Evolutionary conservation across 2,797 vertebrate species (phyloP), one percentile per base, ranked within the genome.

Genomic region (Xerus rutilus): DNA sequence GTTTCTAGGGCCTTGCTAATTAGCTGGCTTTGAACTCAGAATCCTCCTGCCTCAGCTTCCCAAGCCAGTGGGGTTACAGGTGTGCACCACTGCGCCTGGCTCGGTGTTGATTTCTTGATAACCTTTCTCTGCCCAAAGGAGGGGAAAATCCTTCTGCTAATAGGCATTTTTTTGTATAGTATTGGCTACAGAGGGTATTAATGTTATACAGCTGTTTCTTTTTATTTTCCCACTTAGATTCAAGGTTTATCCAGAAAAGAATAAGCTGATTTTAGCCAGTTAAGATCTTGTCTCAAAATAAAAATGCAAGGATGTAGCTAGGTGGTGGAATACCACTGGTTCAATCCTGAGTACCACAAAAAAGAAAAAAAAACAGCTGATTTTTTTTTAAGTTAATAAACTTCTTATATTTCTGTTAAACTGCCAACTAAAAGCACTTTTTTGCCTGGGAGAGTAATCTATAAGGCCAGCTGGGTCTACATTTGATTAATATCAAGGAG

Each of bases 191-290:
- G 59, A 85, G 30, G 20, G 12, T 72, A 82, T 47, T 74, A 39
- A 17, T 3, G 23, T 79, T 83, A 49, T 18, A 59, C n/a, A 69
- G 5, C 43, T 78, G n/a, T 72, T 89, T 89, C 65, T 72, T 93
- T 94, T 95, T 57, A 59, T 52, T 78, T 95, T 62, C 45, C 77
- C 20, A 84, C 86, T 69, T 92, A 78, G 20, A 83, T 35, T 79
- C 32, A 25, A 39, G n/a, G 57, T 94, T 94, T 92, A 89, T 65
- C 76, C 59, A 89, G 59, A 86, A 76, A 87, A 89, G 35, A 96
- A 81, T 32, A 94, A 62, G n/a, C 47, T 91, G 43, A 32, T 39
- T 87, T 57, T 57, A 57, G 18, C 54, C 20, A 57, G 18, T 18
- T 7, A 21, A 57, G 54, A 57, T 21, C 18, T 18, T 21, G 18